These are phyloP conservation scores for Sinonovacula constricta DNA, from an alignment of 1,140 invertebrate species.

Conservation along the genomic window DNA sequence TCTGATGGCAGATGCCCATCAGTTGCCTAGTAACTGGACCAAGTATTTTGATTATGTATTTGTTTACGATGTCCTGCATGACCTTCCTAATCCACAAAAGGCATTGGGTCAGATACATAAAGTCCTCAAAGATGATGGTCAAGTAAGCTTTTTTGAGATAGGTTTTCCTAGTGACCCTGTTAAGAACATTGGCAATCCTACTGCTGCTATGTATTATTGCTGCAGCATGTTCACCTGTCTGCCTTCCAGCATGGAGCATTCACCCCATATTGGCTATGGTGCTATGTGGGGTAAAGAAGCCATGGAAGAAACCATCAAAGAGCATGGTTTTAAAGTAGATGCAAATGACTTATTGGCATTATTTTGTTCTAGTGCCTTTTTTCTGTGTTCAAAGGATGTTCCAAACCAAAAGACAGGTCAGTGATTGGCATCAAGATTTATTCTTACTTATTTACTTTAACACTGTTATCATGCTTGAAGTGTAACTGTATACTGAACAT, in stretches of 20 bases:
- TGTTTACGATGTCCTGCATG: slow-evolving; percentile 55
- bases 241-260: slow-evolving; percentile 44
- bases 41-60: slow-evolving; percentile 54
- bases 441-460: background rate
- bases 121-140: slow-evolving; percentile 52
- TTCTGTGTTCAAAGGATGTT: slow-evolving; percentile 23
- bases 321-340: slow-evolving; percentile 15
- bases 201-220: slow-evolving; percentile 64
- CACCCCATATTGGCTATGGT: slow-evolving; percentile 45
- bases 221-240: slow-evolving; percentile 54
- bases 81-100: slow-evolving; percentile 54
- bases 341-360: slow-evolving; percentile 2
- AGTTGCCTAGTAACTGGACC: slow-evolving; percentile 43
- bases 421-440: too few species aligned
- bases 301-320: slow-evolving; percentile 28
- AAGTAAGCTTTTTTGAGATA: slow-evolving; percentile 53
- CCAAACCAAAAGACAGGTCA: too few species aligned
- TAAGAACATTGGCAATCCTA: slow-evolving; percentile 55
- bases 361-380: slow-evolving; percentile 26
- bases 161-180: slow-evolving; percentile 44
- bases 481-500: background rate
- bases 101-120: slow-evolving; percentile 48
- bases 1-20: slow-evolving; percentile 35
- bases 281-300: slow-evolving; percentile 49
- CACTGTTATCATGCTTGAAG: background rate